Evolutionary conservation across 2,888 invertebrate species (phyloP).

Genomic region (Drosophila nr. perissopoda): DNA sequence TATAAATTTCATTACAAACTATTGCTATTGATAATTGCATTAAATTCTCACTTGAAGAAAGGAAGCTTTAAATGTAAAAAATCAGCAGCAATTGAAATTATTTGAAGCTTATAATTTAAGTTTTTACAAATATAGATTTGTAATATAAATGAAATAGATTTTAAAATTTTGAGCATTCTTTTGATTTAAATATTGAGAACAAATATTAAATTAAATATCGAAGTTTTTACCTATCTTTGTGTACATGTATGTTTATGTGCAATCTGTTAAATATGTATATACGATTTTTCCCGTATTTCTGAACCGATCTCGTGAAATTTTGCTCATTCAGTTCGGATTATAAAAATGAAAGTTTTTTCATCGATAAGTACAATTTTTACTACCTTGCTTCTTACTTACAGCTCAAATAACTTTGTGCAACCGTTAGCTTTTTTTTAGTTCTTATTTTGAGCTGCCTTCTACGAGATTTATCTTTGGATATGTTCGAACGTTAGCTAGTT

Average conservation of each 20-base stretch:
- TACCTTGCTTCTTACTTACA: not conserved
- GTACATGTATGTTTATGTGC: too few species aligned
- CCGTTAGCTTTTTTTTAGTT: not conserved
- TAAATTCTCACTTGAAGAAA: not conserved
- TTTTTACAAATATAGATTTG: not conserved
- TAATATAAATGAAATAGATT: not conserved
- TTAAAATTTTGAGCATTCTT: not conserved
- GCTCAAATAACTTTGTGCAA: not conserved
- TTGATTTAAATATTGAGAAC: too few species aligned
- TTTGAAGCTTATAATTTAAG: not conserved
- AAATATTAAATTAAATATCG: not conserved
- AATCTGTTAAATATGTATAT: not conserved
- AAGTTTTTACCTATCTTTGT: not conserved
- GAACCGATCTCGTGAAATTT: not conserved
- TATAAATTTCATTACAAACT: conserved; percentile 11
- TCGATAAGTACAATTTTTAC: not conserved
- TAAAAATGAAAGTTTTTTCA: not conserved
- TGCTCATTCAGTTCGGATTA: not conserved
- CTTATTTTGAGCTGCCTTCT: not conserved
- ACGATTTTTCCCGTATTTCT: too few species aligned
- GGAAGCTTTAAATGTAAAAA: not conserved
- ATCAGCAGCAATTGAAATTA: not conserved
- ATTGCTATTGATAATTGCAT: not conserved
- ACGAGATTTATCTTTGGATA: not conserved
- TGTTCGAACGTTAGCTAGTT: not conserved